These are phyloP conservation scores for Hozukius guyotensis DNA, from an alignment of 2,797 vertebrate species.

Conservation along the genomic window DNA sequence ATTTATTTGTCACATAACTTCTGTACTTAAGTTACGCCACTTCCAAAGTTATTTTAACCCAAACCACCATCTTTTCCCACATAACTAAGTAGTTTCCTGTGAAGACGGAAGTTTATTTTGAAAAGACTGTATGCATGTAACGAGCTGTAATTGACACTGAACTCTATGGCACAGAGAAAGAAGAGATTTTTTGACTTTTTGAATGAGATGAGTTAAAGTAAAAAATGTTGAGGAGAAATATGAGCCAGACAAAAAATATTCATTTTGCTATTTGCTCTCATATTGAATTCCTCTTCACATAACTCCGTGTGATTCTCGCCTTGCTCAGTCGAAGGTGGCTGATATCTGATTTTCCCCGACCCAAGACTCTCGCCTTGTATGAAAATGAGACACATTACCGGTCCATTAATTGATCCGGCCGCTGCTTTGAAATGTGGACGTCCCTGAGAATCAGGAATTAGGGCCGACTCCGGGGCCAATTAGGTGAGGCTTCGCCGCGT, in stretches of 20 bases:
- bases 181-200: too few relatives aligned
- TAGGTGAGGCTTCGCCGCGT: constrained; percentile 64
- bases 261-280: background rate
- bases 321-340: constrained; percentile 47
- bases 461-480: constrained; percentile 77
- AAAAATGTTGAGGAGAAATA: background rate
- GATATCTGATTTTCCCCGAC: constrained; percentile 66
- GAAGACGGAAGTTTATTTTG: too few relatives aligned
- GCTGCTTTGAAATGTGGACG: constrained; percentile 80
- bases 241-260: constrained; percentile 2
- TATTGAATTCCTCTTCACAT: constrained; percentile 49
- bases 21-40: too few relatives aligned
- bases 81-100: too few relatives aligned
- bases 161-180: too few relatives aligned
- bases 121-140: too few relatives aligned
- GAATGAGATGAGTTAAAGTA: background rate
- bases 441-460: constrained; percentile 78
- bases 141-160: too few relatives aligned
- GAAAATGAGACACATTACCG: constrained; percentile 81
- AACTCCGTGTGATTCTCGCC: constrained; percentile 27
- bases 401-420: constrained; percentile 81
- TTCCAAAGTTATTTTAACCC: too few relatives aligned
- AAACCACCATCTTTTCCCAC: too few relatives aligned
- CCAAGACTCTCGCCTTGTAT: constrained; percentile 66
- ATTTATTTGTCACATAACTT: too few relatives aligned